phyloP scores from a whole-genome alignment of 2,113 vertebrate genomes.

The Clupea harengus region DNA sequence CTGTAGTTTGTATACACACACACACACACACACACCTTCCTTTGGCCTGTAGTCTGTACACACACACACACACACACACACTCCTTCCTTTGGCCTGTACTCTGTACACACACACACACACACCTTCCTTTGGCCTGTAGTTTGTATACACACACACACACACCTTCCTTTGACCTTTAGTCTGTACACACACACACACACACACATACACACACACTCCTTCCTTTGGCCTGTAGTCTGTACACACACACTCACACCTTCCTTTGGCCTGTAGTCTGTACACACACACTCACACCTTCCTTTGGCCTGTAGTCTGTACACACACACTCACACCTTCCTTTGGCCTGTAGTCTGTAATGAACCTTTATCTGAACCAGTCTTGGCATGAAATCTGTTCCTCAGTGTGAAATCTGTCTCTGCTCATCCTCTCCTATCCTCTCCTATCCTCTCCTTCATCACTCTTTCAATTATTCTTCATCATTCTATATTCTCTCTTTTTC shows the following conservation, averaged over 20 bases:
- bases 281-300: not conserved
- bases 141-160: not conserved
- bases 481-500: conserved; percentile 4
- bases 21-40: not conserved
- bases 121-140: not conserved
- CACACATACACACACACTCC: not conserved
- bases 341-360: not conserved
- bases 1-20: not conserved
- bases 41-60: not conserved
- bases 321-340: not conserved
- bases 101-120: conserved; percentile 11
- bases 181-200: not conserved
- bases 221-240: not conserved
- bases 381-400: conserved; percentile 17
- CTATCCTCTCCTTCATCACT: not conserved
- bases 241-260: not conserved
- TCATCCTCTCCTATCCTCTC: too few relatives aligned
- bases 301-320: not conserved
- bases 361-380: not conserved
- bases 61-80: not conserved
- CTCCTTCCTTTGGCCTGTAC: not conserved
- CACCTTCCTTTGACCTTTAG: not conserved
- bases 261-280: not conserved
- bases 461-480: conserved; percentile 19
- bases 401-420: not conserved